These are phyloP conservation scores for Aricia artaxerxes DNA, from an alignment of 2,888 invertebrate genomes.

Conservation along the genomic window DNA sequence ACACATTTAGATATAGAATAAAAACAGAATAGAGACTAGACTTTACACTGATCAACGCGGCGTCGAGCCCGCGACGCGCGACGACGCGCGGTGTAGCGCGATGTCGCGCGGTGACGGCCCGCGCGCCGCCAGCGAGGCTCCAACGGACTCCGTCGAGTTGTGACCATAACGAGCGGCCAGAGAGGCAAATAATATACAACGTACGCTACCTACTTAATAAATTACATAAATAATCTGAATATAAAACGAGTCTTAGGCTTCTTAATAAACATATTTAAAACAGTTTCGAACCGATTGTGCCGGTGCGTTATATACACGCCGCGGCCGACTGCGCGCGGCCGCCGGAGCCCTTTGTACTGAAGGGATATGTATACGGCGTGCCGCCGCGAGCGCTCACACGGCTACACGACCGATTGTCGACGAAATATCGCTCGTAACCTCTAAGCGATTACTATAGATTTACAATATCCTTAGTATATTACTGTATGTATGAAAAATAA, in stretches of 20 bases:
- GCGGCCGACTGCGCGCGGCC: constrained; percentile 57
- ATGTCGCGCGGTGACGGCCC: background rate
- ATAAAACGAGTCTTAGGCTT: constrained; percentile 79
- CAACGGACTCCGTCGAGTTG: constrained; percentile 41
- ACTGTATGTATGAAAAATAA: background rate
- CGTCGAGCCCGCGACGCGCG: constrained; percentile 62
- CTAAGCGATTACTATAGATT: too few species aligned
- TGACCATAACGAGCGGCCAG: constrained; percentile 51
- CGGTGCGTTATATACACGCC: constrained; percentile 54
- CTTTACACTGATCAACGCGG: constrained; percentile 76
- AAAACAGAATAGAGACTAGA: constrained; percentile 81
- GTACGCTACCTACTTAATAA: constrained; percentile 74
- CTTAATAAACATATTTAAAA: constrained; percentile 48
- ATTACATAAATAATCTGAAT: constrained; percentile 79
- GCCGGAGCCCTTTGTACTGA: constrained; percentile 65
- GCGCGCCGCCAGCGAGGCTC: constrained; percentile 3
- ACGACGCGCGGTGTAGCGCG: constrained; percentile 61
- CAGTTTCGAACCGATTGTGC: constrained; percentile 40
- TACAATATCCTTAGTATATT: background rate
- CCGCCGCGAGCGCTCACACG: constrained; percentile 10
- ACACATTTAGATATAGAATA: constrained; percentile 74
- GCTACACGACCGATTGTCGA: too few species aligned
- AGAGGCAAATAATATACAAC: constrained; percentile 51
- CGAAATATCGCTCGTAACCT: background rate
- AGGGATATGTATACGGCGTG: constrained; percentile 60